A percentile compares a stretch with the other conserved stretches of the same genome.
Conservation (phyloP, 37 sponge, comb jelly and placozoan species). For the Chondrilla cf. caribensis region DNA sequence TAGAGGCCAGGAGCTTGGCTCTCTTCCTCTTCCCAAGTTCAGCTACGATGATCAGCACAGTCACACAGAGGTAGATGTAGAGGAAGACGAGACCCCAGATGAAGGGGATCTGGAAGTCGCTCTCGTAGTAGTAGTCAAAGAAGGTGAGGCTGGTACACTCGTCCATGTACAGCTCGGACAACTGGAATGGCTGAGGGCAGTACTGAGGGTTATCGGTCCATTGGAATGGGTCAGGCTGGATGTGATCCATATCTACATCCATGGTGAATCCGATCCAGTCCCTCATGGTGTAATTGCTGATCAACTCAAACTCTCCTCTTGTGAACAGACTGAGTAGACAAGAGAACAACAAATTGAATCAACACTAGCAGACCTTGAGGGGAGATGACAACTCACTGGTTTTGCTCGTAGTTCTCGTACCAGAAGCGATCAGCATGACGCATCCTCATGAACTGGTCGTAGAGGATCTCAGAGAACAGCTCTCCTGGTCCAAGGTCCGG, state of each 20-base stretch:
- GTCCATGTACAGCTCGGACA: constrained; percentile 84
- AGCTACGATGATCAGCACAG: constrained; percentile 64
- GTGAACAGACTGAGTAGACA: constrained; percentile 59
- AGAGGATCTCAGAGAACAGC: constrained; percentile 80
- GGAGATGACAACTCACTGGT: constrained; percentile 45
- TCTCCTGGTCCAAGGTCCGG: constrained; percentile 77
- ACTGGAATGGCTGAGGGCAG: constrained; percentile 87
- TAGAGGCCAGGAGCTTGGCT: constrained; percentile 33
- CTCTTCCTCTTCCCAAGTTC: constrained; percentile 55
- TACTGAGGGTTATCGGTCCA: constrained; percentile 19
- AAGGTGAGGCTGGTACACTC: constrained; percentile 59
- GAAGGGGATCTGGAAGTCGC: constrained; percentile 61
- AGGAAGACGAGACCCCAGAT: constrained; percentile 71
- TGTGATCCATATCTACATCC: constrained; percentile 42
- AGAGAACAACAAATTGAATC: neutral
- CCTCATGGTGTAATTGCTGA: constrained; percentile 51
- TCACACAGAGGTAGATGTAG: constrained; percentile 50
- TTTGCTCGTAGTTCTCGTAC: constrained; percentile 81
- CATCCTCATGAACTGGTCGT: constrained; percentile 92
- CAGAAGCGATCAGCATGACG: constrained; percentile 93
- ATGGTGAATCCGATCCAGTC: constrained; percentile 39
- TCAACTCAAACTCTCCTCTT: constrained; percentile 59
- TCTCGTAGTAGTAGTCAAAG: constrained; percentile 71
- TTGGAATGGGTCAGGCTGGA: constrained; percentile 67
- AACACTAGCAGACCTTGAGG: neutral